Conservation (phyloP, 2,888 invertebrate genomes). For the Netelia inedita region DNA sequence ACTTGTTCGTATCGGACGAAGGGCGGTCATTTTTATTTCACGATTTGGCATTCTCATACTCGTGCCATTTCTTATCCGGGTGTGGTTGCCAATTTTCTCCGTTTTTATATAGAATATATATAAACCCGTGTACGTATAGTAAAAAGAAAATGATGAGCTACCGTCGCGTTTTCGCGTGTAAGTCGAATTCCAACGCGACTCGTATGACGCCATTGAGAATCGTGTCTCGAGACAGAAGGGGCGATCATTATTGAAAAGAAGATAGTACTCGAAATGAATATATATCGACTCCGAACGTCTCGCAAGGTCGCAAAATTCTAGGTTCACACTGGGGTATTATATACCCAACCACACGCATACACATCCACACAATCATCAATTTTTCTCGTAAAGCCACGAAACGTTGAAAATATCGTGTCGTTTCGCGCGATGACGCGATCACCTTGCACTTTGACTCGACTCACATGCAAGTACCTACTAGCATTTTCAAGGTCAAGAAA, state of each 20-base stretch:
- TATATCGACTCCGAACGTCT: constrained; percentile 38
- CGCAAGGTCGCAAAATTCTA: constrained; percentile 52
- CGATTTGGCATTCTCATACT: constrained; percentile 67
- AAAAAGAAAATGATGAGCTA: background rate
- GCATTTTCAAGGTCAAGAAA: constrained; percentile 67
- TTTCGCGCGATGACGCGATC: constrained; percentile 65
- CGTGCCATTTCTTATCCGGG: constrained; percentile 56
- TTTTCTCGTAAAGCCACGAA: constrained; percentile 22
- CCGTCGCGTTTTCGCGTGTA: background rate
- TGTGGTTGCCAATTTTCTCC: constrained; percentile 67
- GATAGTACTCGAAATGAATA: constrained; percentile 20
- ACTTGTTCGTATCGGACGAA: constrained; percentile 60
- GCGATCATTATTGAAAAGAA: constrained; percentile 38
- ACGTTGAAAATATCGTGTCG: constrained; percentile 59
- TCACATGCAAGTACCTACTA: constrained; percentile 64
- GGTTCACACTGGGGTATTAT: constrained; percentile 10
- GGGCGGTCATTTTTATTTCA: constrained; percentile 60
- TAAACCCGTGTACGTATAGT: constrained; percentile 1
- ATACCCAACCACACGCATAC: background rate
- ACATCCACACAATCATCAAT: constrained; percentile 17
- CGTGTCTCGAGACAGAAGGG: background rate
- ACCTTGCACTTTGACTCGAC: constrained; percentile 73
- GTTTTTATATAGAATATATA: background rate
- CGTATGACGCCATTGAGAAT: background rate
- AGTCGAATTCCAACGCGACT: background rate